Conservation (phyloP, 2,113 vertebrate genomes). For the Xerus inauris region DNA sequence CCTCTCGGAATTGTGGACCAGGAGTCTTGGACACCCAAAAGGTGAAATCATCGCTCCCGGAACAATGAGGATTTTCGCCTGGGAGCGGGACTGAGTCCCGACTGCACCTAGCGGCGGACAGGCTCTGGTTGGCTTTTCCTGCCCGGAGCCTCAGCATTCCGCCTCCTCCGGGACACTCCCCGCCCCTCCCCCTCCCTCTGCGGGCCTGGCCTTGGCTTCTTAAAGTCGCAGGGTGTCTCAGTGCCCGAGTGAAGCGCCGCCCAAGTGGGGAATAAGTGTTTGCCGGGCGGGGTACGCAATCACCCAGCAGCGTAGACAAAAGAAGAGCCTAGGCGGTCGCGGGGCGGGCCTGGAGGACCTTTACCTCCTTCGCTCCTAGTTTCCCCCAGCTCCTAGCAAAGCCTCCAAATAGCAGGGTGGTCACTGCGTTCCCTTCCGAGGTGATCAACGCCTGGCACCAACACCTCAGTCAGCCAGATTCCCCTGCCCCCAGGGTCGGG, state of each 20-base stretch:
- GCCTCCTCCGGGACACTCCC: conserved; percentile 19
- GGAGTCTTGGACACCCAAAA: background rate
- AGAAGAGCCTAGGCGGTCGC: conserved; percentile 24
- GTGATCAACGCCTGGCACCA: background rate
- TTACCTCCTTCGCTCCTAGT: background rate
- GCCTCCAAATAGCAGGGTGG: background rate
- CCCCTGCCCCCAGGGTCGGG: background rate
- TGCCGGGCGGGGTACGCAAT: background rate
- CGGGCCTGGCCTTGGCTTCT: conserved; percentile 58
- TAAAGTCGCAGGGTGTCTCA: conserved; percentile 74
- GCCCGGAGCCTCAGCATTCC: accelerated
- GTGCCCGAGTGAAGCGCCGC: conserved; percentile 55
- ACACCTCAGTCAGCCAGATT: background rate
- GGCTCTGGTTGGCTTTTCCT: accelerated
- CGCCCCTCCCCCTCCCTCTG: conserved; percentile 40
- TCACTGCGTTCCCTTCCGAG: background rate
- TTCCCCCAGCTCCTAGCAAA: background rate
- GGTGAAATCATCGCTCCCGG: background rate
- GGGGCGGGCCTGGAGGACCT: background rate
- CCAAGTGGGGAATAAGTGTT: background rate
- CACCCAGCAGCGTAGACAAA: background rate
- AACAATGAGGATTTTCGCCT: background rate
- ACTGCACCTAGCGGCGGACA: accelerated
- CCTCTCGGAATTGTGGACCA: background rate
- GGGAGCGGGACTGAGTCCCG: background rate